Conservation (phyloP, 1,140 invertebrate genomes). For the Drosophila pseudoobscura region DNA sequence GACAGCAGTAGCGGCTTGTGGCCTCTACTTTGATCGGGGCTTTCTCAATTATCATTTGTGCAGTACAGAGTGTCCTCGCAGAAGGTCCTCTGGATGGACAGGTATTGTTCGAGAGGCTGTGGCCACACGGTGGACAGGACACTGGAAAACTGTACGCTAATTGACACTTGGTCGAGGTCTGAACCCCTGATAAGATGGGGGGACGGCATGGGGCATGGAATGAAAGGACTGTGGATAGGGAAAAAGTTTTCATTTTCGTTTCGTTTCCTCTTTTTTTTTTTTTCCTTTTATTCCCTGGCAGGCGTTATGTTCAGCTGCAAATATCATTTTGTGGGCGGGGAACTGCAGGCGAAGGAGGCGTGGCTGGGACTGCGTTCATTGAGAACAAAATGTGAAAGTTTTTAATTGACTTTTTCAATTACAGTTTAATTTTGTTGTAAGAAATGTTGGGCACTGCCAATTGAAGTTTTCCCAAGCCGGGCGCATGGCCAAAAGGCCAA, state of each 20-base stretch:
- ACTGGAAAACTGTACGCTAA: constrained; percentile 40
- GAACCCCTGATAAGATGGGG: constrained; percentile 5
- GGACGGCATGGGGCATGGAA: neutral
- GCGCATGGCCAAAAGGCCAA: constrained; percentile 23
- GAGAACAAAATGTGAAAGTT: constrained; percentile 73
- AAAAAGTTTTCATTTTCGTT: constrained; percentile 29
- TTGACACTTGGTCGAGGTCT: constrained; percentile 48
- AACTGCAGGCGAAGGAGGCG: neutral
- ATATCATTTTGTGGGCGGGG: constrained; percentile 15
- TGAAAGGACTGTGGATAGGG: too few species aligned
- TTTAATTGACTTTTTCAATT: constrained; percentile 82
- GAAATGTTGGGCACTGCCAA: constrained; percentile 70
- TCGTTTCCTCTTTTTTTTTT: constrained; percentile 7
- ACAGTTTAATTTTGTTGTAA: constrained; percentile 80
- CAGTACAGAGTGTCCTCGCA: neutral
- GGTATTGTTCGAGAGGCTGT: too few species aligned
- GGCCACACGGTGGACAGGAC: neutral
- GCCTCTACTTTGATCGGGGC: neutral
- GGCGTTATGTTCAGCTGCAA: constrained; percentile 44
- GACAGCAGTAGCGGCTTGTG: too few species aligned
- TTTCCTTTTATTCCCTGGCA: constrained; percentile 10
- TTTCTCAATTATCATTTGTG: constrained; percentile 1
- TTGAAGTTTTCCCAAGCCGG: constrained; percentile 67
- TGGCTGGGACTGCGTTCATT: constrained; percentile 41
- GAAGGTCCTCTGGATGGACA: too few species aligned